Conservation (phyloP, 2,888 invertebrate species). For the Eupithecia vulgata region DNA sequence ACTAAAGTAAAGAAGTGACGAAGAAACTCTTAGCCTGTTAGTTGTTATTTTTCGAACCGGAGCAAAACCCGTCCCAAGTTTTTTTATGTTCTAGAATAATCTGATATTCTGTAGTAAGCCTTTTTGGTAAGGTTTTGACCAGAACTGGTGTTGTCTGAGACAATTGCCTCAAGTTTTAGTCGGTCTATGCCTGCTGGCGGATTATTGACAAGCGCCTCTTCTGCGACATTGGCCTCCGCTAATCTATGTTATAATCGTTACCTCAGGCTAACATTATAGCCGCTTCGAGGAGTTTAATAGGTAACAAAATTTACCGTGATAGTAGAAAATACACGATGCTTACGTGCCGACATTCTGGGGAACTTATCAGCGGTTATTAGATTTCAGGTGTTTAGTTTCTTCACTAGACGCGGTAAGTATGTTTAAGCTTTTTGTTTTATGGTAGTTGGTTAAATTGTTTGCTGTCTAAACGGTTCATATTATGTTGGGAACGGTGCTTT, state of each 20-base stretch:
- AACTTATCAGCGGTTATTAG: constrained; percentile 75
- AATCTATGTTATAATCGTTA: constrained; percentile 80
- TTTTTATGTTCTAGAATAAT: too few relatives aligned
- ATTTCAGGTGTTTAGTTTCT: constrained; percentile 71
- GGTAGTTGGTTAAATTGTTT: constrained; percentile 39
- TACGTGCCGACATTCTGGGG: constrained; percentile 72
- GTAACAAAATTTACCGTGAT: constrained; percentile 82
- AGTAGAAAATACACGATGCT: constrained; percentile 80
- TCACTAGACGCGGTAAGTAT: constrained; percentile 47
- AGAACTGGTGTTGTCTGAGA: neutral
- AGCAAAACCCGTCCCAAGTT: too few relatives aligned
- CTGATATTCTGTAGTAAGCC: too few relatives aligned
- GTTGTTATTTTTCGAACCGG: too few relatives aligned
- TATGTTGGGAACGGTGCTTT: neutral
- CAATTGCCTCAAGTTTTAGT: neutral
- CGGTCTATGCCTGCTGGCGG: neutral
- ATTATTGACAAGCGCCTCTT: constrained; percentile 35
- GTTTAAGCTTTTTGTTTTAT: constrained; percentile 44
- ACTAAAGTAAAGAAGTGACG: too few relatives aligned
- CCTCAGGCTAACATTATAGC: constrained; percentile 82
- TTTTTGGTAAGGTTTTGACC: too few relatives aligned
- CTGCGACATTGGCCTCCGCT: constrained; percentile 51
- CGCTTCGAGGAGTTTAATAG: constrained; percentile 83
- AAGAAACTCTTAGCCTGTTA: too few relatives aligned
- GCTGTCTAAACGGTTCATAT: constrained; percentile 24